Evolutionary conservation across 2,888 invertebrate genomes (phyloP), one percentile per base, ranked within the genome.

Genomic region (Lithosia quadra): DNA sequence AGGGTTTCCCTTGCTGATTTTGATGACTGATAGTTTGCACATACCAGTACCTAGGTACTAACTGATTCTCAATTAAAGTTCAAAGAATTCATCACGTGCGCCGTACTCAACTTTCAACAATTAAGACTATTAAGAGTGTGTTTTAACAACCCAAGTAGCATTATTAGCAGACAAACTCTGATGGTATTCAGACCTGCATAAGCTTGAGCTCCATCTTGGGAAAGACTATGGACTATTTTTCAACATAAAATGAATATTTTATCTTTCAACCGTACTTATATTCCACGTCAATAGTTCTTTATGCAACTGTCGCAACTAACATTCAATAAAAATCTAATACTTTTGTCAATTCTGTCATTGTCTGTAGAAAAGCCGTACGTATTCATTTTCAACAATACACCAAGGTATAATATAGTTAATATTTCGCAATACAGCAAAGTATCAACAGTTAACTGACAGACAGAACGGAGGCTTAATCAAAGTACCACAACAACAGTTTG

Each of bases 401-500:
- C 28, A 28, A 28, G 28, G 2, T 28, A 28, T 28, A 28, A 28
- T 58, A 34, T n/a, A n/a, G 18, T 18, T 58, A 33, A 58, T 33
- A 28, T 33, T 58, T 58, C 39, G 67, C 62, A 70, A 71, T 65
- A 69, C 56, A 63, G 63, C 65, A 72, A 73, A 71, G 36, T 71
- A 73, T 67, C n/a, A 73, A 69, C 66, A 57, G 21, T 39, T 43
- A 58, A 65, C 58, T 60, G 63, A 59, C 18, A 39, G 34, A 22
- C 67, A 73, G 69, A 73, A 58, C 62, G 8, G 53, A 68, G 71
- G 71, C 78, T 78, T 74, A 81, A 78, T 83, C 78, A 84, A 79
- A 82, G 77, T 79, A 74, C 74, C 75, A 72, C 77, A 74, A 67
- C 58, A 76, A 72, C 75, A 76, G 77, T 80, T 85, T 69, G 63